Percentiles rank a stretch among this genome's conserved stretches.
Evolutionary conservation across 2,888 invertebrate species (phyloP).

Genomic region (Drosophila paramelanica): DNA sequence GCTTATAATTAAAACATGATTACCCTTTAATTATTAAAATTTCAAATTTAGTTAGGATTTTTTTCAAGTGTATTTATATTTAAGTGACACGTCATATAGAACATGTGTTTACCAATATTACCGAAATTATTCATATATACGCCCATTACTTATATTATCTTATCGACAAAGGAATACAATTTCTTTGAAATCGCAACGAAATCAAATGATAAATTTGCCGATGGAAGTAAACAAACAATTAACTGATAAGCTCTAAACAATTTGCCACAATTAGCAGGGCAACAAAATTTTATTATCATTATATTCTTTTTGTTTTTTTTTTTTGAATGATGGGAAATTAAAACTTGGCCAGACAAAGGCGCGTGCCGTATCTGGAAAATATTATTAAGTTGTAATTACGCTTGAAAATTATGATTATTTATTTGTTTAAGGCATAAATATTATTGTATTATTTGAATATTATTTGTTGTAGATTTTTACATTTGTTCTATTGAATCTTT

Average conservation of each 20-base stretch:
- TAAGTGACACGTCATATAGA: slow-evolving; percentile 33
- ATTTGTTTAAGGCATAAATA: slow-evolving; percentile 34
- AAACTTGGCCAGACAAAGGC: slow-evolving; percentile 8
- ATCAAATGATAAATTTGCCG: slow-evolving; percentile 13
- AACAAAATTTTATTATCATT: background rate
- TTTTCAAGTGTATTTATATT: background rate
- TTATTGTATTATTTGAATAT: slow-evolving; percentile 46
- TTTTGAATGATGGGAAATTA: slow-evolving; percentile 36
- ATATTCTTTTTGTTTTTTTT: background rate
- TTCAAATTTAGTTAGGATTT: background rate
- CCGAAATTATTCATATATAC: slow-evolving; percentile 5
- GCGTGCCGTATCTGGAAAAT: slow-evolving; percentile 7
- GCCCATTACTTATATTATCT: slow-evolving; percentile 26
- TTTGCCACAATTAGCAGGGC: slow-evolving; percentile 34
- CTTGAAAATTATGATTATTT: slow-evolving; percentile 16
- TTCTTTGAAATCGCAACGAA: slow-evolving; percentile 20
- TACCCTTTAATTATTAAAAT: too few relatives aligned
- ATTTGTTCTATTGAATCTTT: background rate
- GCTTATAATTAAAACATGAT: too few relatives aligned
- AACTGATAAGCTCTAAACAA: slow-evolving; percentile 58
- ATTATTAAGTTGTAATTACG: slow-evolving; percentile 13
- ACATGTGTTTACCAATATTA: slow-evolving; percentile 33
- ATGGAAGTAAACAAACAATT: slow-evolving; percentile 74
- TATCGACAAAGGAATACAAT: background rate
- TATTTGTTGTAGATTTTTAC: slow-evolving; percentile 1